A percentile compares a stretch with the other conserved stretches of the same genome.
phyloP scores from a whole-genome alignment of 2,113 vertebrate genomes.

The Nycticebus coucang region DNA sequence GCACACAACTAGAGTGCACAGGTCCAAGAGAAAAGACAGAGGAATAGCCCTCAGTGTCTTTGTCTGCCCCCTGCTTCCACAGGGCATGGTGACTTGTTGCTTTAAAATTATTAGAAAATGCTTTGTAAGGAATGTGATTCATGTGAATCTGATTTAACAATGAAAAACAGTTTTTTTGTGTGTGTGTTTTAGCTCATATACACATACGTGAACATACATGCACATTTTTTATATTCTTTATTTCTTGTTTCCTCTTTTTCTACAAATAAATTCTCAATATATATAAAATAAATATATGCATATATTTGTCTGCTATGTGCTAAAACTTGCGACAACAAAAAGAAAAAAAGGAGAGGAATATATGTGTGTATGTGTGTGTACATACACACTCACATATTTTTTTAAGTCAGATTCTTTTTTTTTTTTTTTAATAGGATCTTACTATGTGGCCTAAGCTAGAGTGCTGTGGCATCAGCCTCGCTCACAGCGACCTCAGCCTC shows the following conservation, averaged over 20 bases:
- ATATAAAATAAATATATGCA: not conserved
- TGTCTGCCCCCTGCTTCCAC: not conserved
- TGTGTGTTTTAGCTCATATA: not conserved
- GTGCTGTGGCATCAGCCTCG: no score
- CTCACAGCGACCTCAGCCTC: no score
- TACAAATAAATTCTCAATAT: not conserved
- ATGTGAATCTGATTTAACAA: not conserved
- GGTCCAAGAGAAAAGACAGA: not conserved
- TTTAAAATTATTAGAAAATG: not conserved
- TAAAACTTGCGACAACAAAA: not conserved
- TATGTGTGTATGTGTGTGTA: not conserved
- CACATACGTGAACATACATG: rapidly evolving
- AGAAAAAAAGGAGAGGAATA: not conserved
- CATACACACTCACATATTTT: not conserved
- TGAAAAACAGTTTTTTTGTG: not conserved
- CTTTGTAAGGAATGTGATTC: not conserved
- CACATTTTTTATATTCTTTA: not conserved
- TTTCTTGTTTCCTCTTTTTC: not conserved
- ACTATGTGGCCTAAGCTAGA: not conserved
- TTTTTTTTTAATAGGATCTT: not conserved
- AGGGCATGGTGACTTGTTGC: not conserved
- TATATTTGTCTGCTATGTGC: not conserved
- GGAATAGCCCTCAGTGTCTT: rapidly evolving
- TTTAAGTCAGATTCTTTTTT: not conserved
- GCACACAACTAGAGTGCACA: not conserved